Evolutionary conservation across 2,113 vertebrate species (phyloP).

Genomic region (Anhinga rufa): DNA sequence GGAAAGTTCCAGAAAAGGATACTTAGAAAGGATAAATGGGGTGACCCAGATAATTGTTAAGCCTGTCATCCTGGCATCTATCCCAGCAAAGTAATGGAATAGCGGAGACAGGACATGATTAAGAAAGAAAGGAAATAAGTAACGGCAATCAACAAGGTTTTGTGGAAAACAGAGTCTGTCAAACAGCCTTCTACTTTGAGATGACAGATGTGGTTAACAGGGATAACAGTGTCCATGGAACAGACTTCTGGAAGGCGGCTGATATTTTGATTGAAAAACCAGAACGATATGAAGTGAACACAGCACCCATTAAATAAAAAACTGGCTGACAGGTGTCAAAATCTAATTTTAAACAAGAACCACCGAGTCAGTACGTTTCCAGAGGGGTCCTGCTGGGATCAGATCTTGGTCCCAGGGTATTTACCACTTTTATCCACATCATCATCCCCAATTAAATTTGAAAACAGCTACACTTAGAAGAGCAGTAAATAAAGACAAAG

Average conservation of each 20-base stretch:
- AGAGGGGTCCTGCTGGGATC: constrained; percentile 10
- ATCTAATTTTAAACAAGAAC: constrained; percentile 29
- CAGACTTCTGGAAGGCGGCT: constrained; percentile 20
- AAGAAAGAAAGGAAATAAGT: constrained; percentile 63
- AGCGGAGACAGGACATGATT: constrained; percentile 32
- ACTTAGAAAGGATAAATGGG: constrained; percentile 27
- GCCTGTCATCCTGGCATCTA: constrained; percentile 5
- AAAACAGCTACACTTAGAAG: constrained; percentile 36
- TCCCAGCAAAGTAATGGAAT: constrained; percentile 43
- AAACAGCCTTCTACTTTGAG: constrained; percentile 34
- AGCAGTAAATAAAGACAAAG: constrained; percentile 36
- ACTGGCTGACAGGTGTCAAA: constrained; percentile 46
- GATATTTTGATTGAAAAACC: constrained; percentile 17
- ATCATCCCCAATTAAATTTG: constrained; percentile 5
- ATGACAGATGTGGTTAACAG: constrained; percentile 6
- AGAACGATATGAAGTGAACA: background rate
- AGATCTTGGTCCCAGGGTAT: background rate
- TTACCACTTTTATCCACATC: constrained; percentile 30
- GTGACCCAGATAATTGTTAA: constrained; percentile 38
- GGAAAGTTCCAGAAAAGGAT: constrained; percentile 38
- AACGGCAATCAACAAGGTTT: constrained; percentile 30
- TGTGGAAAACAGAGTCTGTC: constrained; percentile 43
- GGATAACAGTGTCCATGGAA: constrained; percentile 8
- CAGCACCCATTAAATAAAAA: background rate
- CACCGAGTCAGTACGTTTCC: constrained; percentile 14